Conservation (phyloP, 1,140 invertebrate species). For the Mercenaria mercenaria region DNA sequence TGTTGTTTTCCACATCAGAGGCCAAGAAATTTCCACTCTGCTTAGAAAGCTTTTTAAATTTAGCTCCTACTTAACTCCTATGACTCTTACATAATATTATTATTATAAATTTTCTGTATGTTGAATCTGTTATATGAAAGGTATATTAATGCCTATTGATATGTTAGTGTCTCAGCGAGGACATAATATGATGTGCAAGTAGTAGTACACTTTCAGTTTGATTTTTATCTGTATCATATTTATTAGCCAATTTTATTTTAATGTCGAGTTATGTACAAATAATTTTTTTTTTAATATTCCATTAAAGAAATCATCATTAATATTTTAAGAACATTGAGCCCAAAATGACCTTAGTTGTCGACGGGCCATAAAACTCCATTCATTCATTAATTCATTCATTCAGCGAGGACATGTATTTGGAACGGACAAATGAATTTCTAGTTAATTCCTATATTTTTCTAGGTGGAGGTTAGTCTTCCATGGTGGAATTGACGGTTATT, state of each 20-base stretch:
- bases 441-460: not conserved
- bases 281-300: no score
- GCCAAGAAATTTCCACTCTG: not conserved
- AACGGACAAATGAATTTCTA: not conserved
- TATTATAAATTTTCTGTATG: not conserved
- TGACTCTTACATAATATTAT: not conserved
- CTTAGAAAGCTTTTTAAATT: not conserved
- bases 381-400: no score
- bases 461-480: slow-evolving; percentile 5
- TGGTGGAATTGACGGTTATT: slow-evolving; percentile 27
- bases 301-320: no score
- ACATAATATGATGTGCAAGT: not conserved
- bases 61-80: not conserved
- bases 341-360: no score
- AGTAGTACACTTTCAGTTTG: no score
- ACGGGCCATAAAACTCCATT: no score
- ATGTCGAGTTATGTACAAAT: no score
- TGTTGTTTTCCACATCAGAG: not conserved
- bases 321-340: no score
- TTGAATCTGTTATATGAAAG: slow-evolving; percentile 7
- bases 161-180: not conserved
- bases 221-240: no score
- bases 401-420: no score
- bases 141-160: not conserved
- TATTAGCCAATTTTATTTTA: no score